Evolutionary conservation across 2,888 invertebrate genomes (phyloP), one percentile per base, ranked within the genome.

Genomic region (Orchesella flavescens): DNA sequence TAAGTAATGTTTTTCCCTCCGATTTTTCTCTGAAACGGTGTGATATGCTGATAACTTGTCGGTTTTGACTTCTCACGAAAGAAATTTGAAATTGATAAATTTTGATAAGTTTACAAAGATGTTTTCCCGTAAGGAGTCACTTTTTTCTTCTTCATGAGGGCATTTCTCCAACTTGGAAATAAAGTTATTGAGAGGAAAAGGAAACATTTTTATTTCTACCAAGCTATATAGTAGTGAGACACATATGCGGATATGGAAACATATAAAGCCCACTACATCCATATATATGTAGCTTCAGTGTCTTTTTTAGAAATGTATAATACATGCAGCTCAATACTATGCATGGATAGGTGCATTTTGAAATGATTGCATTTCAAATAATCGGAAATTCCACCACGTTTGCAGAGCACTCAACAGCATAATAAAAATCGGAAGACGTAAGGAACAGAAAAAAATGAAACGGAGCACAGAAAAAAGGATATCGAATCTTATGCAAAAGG

Each of bases 71-170:
- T 71, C 63, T 69, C 59, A 43, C 71, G 73, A 15, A 46, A 55
- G 61, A 80, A 80, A 80, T 72, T 68, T 80, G 80, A 80, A 80
- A 80, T 74, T 80, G 80, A 80, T 80, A 80, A 80, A 80, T 80
- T 72, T 66, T 69, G 80, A 73, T 80, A 80, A 59, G 73, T 57
- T 73, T 59, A 73, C 61, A 57, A 73, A 43, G 61, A 73, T 59
- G 73, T 73, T 44, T 43, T 66, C 21, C 34, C 24, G 10, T 21
- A 53, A 15, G 55, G 24, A 71, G 55, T 24, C 24, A 53, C 71
- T 34, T 34, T 24, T 53, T 21, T 10, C 7, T 55, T 55, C 17
- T 43, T 46, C 61, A 17, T 12, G 43, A 44, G 17, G 44, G 66
- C 2, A 44, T 68, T 43, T n/a, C 15, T 68, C 17, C 13, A 15